Base-by-base conservation (phyloP, 2,113 vertebrate genomes). In the Ramphastos sulfuratus region DNA sequence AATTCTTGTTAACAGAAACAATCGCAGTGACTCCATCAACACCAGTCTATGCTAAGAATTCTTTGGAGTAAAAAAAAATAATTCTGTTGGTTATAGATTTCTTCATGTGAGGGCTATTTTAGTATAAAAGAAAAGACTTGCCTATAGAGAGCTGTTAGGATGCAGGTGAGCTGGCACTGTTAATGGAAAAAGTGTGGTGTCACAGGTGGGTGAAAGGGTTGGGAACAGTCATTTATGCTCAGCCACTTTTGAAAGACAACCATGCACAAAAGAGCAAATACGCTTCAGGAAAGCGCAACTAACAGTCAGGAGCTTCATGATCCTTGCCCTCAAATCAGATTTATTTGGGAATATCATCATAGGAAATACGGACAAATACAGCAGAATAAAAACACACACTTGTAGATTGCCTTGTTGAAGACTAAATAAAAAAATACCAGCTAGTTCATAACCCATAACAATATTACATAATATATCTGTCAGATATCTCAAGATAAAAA, bases 341-440 rank as follows among this genome's bases (percentile, higher is more conserved):
- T 98, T 98, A 98, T 98, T 98, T 95, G 94, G 91, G 88, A 96
- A 96, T 95, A 95, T 95, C 85, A 81, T 96, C 92, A 93, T 97
- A 96, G 77, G 97, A 97, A 97, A 95, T 96, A 97, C 76, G 85
- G 96, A 97, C 95, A 97, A 96, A 90, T 96, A 97, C 87, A 97
- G 92, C 96, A 97, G 95, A 96, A 94, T 94, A 94, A 94, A 96
- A 97, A 78, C 94, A 96, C 86, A 94, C 87, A 94, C 61, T 93
- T 86, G 17, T 92, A 96, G 76, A 54, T 77, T 85, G 48, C 64
- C 91, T 86, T 93, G 71, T 94, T 95, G 89, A 96, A 97, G 97
- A 94, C 96, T 87, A 95, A 97, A 97, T 96, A 87, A 96, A 96
- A 96, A 97, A 96, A 65, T 93, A 93, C 80, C 82, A 52, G 35